Conservation (phyloP, 1,140 invertebrate genomes). For the Drosophila busckii region DNA sequence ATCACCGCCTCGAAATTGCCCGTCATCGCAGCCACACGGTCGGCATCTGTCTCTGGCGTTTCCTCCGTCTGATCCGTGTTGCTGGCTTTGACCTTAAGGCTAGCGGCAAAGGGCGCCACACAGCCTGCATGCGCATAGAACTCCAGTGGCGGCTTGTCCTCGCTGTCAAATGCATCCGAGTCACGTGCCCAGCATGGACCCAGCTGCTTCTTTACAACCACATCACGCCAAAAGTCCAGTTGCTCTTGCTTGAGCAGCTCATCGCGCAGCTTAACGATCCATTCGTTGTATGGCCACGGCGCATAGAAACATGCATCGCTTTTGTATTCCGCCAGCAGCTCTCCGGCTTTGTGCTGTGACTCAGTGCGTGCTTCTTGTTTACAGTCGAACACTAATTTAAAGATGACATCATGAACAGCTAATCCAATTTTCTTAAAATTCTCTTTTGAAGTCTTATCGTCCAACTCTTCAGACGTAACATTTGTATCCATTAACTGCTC, state of each 20-base stretch:
- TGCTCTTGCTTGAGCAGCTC: constrained; percentile 49
- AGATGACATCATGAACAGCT: constrained; percentile 47
- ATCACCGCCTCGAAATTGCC: constrained; percentile 46
- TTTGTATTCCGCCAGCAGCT: constrained; percentile 51
- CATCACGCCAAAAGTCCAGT: constrained; percentile 62
- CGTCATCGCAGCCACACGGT: constrained; percentile 29
- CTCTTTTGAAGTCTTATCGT: constrained; percentile 44
- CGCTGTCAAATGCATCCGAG: constrained; percentile 57
- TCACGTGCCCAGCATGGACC: constrained; percentile 68
- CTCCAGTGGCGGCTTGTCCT: constrained; percentile 49
- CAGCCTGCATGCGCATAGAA: constrained; percentile 68
- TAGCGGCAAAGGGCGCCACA: constrained; percentile 57
- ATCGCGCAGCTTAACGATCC: constrained; percentile 59
- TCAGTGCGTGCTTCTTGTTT: neutral
- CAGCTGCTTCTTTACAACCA: constrained; percentile 49
- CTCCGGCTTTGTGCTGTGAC: constrained; percentile 44
- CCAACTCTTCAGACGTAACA: constrained; percentile 48
- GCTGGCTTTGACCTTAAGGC: constrained; percentile 36
- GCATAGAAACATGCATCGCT: constrained; percentile 57
- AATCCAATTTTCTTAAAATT: constrained; percentile 41
- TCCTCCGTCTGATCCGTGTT: neutral
- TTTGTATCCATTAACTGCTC: constrained; percentile 31
- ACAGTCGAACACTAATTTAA: constrained; percentile 46
- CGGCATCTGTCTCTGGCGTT: constrained; percentile 6
- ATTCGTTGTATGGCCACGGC: constrained; percentile 59